These are phyloP conservation scores for Sebastes taczanowskii DNA, from an alignment of 2,797 vertebrate species.

Conservation along the genomic window DNA sequence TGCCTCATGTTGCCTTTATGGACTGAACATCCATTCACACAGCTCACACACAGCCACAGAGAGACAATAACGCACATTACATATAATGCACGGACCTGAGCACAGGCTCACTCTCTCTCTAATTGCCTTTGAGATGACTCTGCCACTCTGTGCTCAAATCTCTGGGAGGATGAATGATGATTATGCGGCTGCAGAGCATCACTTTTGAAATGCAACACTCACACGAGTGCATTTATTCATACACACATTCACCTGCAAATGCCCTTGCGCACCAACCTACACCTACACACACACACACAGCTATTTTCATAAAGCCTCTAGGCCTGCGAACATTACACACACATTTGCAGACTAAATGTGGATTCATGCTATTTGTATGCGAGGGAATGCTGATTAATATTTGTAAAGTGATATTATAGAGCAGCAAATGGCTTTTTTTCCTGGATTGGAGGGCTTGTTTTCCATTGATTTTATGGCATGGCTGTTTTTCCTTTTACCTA, in stretches of 20 bases:
- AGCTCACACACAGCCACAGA: background rate
- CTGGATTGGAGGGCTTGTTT: background rate
- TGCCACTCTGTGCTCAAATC: conserved; percentile 45
- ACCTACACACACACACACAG: background rate
- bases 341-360: background rate
- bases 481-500: background rate
- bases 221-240: conserved; percentile 45
- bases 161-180: conserved; percentile 48
- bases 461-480: background rate
- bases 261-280: conserved; percentile 17
- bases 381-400: conserved; percentile 8
- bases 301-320: conserved; percentile 10
- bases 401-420: background rate
- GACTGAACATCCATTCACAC: conserved; percentile 16
- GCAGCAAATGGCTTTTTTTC: background rate
- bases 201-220: conserved; percentile 51
- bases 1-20: conserved; percentile 24
- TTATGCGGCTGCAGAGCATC: conserved; percentile 50
- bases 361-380: background rate
- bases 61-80: conserved; percentile 17
- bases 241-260: conserved; percentile 25
- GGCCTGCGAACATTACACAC: conserved; percentile 11
- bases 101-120: conserved; percentile 33
- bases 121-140: conserved; percentile 63
- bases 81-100: conserved; percentile 24